phyloP scores from a whole-genome alignment of 2,797 vertebrate species.

The Paedocypris micromegethes region DNA sequence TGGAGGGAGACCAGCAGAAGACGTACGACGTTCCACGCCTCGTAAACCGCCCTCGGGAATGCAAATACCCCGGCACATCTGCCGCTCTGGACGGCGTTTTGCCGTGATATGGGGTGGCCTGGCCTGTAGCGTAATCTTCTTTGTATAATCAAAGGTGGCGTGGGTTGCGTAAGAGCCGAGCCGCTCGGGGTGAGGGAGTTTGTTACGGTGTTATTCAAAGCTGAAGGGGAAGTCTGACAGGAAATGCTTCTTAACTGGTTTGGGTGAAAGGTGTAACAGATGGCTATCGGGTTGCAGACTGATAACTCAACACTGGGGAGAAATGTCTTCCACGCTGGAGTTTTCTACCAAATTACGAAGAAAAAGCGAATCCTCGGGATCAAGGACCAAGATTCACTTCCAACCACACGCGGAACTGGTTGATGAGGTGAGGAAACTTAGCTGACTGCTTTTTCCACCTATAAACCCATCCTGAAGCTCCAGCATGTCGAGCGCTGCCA shows the following conservation, averaged over 20 bases:
- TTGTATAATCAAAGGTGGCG: slow-evolving; percentile 35
- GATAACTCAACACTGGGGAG: neutral
- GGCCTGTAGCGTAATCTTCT: slow-evolving; percentile 36
- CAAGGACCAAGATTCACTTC: no score
- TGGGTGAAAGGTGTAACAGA: slow-evolving; percentile 11
- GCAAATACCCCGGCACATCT: slow-evolving; percentile 13
- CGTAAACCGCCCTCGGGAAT: slow-evolving; percentile 15
- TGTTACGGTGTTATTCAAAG: slow-evolving; percentile 19
- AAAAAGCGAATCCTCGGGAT: no score
- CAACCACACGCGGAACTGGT: no score
- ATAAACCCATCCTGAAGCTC: no score
- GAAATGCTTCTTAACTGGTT: slow-evolving; percentile 9
- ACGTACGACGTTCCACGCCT: neutral
- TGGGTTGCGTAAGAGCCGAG: slow-evolving; percentile 30
- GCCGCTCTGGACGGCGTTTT: slow-evolving; percentile 14
- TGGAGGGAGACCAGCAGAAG: neutral
- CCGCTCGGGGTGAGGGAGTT: slow-evolving; percentile 15
- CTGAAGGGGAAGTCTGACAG: slow-evolving; percentile 22
- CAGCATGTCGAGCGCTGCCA: no score
- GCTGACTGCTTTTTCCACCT: no score
- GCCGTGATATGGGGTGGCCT: slow-evolving; percentile 14
- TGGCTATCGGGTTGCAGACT: neutral
- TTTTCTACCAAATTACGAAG: neutral
- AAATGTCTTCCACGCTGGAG: neutral
- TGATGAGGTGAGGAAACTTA: no score